Evolutionary conservation across 1,140 invertebrate species (phyloP).

Genomic region (Drosophila tristis): DNA sequence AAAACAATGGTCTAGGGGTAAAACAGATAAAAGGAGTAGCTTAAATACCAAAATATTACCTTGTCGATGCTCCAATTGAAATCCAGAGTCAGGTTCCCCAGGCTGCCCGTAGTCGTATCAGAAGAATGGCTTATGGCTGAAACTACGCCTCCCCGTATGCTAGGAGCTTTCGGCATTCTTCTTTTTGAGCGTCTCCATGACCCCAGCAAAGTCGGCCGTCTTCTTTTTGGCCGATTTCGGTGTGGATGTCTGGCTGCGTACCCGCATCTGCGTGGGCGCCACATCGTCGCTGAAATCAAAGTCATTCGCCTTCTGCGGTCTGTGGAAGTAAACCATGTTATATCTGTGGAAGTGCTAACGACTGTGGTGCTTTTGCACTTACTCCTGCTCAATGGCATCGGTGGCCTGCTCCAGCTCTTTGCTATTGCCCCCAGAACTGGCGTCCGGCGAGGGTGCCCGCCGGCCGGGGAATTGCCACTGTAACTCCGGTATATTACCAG

Average conservation of each 20-base stretch:
- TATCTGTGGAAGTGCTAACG: neutral
- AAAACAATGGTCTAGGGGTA: too few relatives aligned
- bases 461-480: slow-evolving; percentile 87
- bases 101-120: slow-evolving; percentile 12
- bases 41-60: too few relatives aligned
- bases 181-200: slow-evolving; percentile 86
- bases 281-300: slow-evolving; percentile 88
- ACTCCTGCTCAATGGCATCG: slow-evolving; percentile 68
- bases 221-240: slow-evolving; percentile 87
- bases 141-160: slow-evolving; percentile 28
- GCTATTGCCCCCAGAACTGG: slow-evolving; percentile 35
- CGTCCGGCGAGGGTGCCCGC: slow-evolving; percentile 85
- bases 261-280: slow-evolving; percentile 85
- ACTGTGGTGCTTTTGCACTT: slow-evolving; percentile 4
- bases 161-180: slow-evolving; percentile 76
- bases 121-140: slow-evolving; percentile 7
- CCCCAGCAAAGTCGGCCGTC: slow-evolving; percentile 87
- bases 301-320: slow-evolving; percentile 85
- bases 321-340: slow-evolving; percentile 44
- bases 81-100: too few relatives aligned
- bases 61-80: too few relatives aligned
- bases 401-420: slow-evolving; percentile 58
- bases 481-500: slow-evolving; percentile 85
- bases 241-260: slow-evolving; percentile 85
- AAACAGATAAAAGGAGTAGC: too few relatives aligned